These are phyloP conservation scores for Anoplopoma fimbria DNA, from an alignment of 2,113 vertebrate species.

Conservation along the genomic window DNA sequence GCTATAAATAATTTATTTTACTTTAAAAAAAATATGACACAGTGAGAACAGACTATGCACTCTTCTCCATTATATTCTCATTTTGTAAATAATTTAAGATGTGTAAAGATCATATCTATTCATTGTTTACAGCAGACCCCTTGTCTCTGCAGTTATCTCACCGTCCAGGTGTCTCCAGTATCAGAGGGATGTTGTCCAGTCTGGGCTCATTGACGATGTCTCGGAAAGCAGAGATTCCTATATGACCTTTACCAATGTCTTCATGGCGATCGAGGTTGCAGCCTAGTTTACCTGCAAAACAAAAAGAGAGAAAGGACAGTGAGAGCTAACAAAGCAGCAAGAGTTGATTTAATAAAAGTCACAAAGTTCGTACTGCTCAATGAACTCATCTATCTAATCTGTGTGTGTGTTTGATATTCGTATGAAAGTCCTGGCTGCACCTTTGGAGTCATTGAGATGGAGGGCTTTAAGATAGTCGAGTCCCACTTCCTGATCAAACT, in stretches of 20 bases:
- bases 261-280: conserved; percentile 85
- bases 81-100: background rate
- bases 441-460: conserved; percentile 88
- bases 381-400: background rate
- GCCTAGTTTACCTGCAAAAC: conserved; percentile 79
- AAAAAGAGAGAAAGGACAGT: background rate
- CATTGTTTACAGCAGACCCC: background rate
- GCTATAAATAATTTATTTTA: background rate
- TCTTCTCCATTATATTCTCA: background rate
- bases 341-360: too few species aligned
- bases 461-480: conserved; percentile 82
- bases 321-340: background rate
- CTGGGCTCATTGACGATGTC: conserved; percentile 85
- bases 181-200: conserved; percentile 83
- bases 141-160: conserved; percentile 46
- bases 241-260: conserved; percentile 84
- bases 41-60: background rate
- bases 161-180: conserved; percentile 86
- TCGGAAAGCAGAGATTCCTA: conserved; percentile 82
- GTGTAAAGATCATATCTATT: background rate
- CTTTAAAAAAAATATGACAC: background rate
- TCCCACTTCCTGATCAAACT: conserved; percentile 84
- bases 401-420: background rate
- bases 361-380: background rate
- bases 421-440: conserved; percentile 44